phyloP scores from a whole-genome alignment of 2,888 invertebrate genomes.

The Petrolisthes manimaculis region DNA sequence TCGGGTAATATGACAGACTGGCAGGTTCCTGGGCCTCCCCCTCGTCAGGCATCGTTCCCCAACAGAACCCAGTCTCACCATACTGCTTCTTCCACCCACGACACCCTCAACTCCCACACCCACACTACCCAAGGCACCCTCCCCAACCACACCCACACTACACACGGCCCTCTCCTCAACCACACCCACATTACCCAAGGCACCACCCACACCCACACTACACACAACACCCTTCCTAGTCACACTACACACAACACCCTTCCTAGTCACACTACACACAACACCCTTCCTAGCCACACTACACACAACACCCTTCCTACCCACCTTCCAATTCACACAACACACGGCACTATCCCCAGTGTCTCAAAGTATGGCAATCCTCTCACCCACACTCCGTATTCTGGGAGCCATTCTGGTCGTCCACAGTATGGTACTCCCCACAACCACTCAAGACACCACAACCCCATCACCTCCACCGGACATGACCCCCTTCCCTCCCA shows the following conservation, averaged over 20 bases:
- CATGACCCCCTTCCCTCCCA: not conserved
- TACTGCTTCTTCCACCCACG: too few species aligned
- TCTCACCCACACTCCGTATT: not conserved
- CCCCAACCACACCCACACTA: not conserved
- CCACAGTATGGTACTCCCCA: not conserved
- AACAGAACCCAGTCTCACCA: too few species aligned
- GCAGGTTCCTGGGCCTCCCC: too few species aligned
- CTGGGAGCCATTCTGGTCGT: too few species aligned
- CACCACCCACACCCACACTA: not conserved
- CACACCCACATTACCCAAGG: not conserved
- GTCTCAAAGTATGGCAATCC: not conserved
- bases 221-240: not conserved
- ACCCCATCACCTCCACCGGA: not conserved
- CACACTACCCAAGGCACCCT: not conserved
- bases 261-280: too few species aligned
- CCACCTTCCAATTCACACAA: not conserved
- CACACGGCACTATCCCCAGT: not conserved
- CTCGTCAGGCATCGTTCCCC: too few species aligned
- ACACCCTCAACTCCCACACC: not conserved
- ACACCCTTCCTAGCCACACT: too few species aligned
- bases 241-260: not conserved
- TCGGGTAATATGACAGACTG: too few species aligned
- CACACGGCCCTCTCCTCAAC: not conserved
- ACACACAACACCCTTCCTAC: too few species aligned
- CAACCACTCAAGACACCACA: not conserved